Percentiles rank a stretch among this genome's conserved stretches.
These are phyloP conservation scores for Liparis tanakae DNA, from an alignment of 2,797 vertebrate genomes.

Conservation along the genomic window DNA sequence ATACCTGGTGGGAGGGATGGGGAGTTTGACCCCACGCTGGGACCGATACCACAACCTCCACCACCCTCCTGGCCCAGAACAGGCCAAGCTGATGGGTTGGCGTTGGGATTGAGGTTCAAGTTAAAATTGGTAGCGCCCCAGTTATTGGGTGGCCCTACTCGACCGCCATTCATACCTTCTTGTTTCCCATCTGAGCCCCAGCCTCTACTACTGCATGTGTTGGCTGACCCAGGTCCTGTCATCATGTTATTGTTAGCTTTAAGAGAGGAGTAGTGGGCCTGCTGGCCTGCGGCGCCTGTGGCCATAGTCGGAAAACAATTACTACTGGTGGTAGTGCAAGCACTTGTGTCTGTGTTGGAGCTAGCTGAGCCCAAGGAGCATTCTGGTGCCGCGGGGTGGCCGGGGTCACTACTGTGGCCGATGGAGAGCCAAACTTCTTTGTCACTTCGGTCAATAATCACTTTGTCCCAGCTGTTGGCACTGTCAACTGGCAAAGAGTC, in stretches of 20 bases:
- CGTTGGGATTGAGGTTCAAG: constrained; percentile 97
- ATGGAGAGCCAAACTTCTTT: constrained; percentile 92
- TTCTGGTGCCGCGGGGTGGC: constrained; percentile 86
- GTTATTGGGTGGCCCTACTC: constrained; percentile 65
- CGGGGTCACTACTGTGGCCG: constrained; percentile 84
- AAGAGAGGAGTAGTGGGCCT: constrained; percentile 89
- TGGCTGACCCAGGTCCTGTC: constrained; percentile 89
- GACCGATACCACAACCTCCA: constrained; percentile 85
- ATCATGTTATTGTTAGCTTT: constrained; percentile 90
- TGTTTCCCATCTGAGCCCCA: constrained; percentile 91
- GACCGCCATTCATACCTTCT: constrained; percentile 81
- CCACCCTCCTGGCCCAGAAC: constrained; percentile 91
- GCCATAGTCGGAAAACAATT: constrained; percentile 93
- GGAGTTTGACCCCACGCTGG: constrained; percentile 67
- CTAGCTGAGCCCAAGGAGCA: constrained; percentile 90
- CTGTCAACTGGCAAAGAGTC: constrained; percentile 83
- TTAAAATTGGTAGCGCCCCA: constrained; percentile 90
- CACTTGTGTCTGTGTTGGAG: constrained; percentile 80
- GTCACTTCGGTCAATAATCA: constrained; percentile 90
- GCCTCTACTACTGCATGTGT: constrained; percentile 78
- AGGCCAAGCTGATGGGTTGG: constrained; percentile 97
- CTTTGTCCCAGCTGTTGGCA: constrained; percentile 92
- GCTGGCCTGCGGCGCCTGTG: constrained; percentile 91
- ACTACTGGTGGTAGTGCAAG: constrained; percentile 63
- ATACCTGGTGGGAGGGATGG: constrained; percentile 69